Evolutionary conservation across 2,113 vertebrate species (phyloP), one percentile per base, ranked within the genome.

Genomic region (Otocyon megalotis): DNA sequence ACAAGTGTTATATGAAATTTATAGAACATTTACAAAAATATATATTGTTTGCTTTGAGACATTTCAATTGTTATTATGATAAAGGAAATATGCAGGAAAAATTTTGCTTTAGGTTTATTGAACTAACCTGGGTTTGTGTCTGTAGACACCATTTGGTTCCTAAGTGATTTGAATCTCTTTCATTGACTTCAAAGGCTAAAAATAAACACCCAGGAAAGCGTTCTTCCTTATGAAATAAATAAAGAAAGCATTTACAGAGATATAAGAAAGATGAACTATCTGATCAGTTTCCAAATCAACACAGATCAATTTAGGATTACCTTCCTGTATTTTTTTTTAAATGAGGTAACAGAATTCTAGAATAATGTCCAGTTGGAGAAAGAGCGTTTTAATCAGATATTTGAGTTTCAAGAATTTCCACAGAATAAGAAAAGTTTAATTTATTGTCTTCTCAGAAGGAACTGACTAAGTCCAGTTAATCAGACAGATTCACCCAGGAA

Each of bases 161-260:
- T 82, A 91, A 92, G 90, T 98, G 87, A 74, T 83, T 96, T 93
- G 79, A 93, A 83, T 89, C 67, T 96, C 60, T 97, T 95, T 96
- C 79, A 92, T 97, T 96, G 94, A 96, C 90, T 91, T 98, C 53
- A n/a, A 67, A 85, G 37, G n/a, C 60, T 97, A 97, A 97, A 96
- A 95, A 86, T 95, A 95, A 95, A 85, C 19, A 35, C 48, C 79
- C 6, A 48, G 37, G 19, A 83, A 95, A 30, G 32, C 16, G 54
- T 63, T 67, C 24, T 93, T 82, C 54, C 26, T 88, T 20, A 20
- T 53, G 35, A 96, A 81, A 82, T 53, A 77, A 24, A 58, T 53
- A 77, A 24, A 58, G 20, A 95, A 88, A 82, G 22, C 80, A 22
- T 79, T 84, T 54, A 74, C 56, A 26, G 28, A 56, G 20, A n/a